Evolutionary conservation across 1,140 invertebrate genomes (phyloP), one percentile per base, ranked within the genome.

Genomic region (Odontomachus brunneus): DNA sequence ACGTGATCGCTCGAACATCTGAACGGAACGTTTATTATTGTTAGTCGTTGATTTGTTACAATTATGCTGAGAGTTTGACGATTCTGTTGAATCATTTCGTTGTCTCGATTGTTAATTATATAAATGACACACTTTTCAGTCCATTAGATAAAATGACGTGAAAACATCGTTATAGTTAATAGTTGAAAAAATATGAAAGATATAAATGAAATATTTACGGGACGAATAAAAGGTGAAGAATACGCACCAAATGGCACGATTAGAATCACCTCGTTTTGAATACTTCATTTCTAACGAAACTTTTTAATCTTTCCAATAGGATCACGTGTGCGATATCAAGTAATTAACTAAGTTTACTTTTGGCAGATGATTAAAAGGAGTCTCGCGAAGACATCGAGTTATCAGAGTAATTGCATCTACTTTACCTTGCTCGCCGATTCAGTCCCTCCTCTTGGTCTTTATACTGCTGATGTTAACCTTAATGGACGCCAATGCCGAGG

Each of bases 401-500:
- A 11, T 44, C 38, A 11, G 38, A 11, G 9, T 7, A 33, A 33
- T 33, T 33, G 24, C 15, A 17, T 22, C 9, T 67, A 49, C 24
- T 11, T 69, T 14, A 67, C 29, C 24, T 2, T 24, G 24, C 49
- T 17, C 19, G 24, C 24, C 19, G 19, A 49, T 11, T 80, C 12
- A 72, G 1, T 66, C 19, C 11, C 49, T 55, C 26, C 2, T 71
- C 22, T 60, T 83, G 4, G 76, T 19, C 15, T 38, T 83, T 62
- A 91, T 88, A 24, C 78, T 88, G 4, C 88, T 91, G 24, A 93
- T 91, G 14, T 92, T 92, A 11, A 93, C 38, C n/a, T 74, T 85
- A 33, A 63, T 55, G 74, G 69, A 26, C 17, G 12, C 24, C 15
- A 3, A 74, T 4, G 0, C 12, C 0, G 29, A 7, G 2, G 83